phyloP scores from a whole-genome alignment of 1,140 invertebrate species.

The Pogonomyrmex californicus region DNA sequence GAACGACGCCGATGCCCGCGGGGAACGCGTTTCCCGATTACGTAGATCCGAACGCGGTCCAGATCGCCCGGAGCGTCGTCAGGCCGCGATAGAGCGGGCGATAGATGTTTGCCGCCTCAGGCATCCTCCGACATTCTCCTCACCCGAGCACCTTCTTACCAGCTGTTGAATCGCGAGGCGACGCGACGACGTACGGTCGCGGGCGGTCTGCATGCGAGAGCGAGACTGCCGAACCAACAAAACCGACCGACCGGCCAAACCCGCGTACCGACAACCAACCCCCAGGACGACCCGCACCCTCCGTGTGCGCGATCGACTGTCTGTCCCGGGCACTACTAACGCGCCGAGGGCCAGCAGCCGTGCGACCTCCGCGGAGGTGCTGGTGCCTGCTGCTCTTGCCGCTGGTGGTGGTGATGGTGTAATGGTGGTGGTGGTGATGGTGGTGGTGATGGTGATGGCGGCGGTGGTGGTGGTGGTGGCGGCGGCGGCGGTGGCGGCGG shows the following conservation, averaged over 20 bases:
- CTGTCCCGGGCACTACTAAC: constrained; percentile 83
- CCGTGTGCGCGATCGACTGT: constrained; percentile 74
- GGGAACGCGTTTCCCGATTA: background rate
- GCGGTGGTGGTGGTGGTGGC: constrained; percentile 32
- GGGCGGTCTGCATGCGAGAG: background rate
- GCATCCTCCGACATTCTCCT: background rate
- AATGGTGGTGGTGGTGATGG: background rate
- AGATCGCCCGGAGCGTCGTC: background rate
- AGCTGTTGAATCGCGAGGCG: constrained; percentile 40
- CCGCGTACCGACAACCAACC: constrained; percentile 56
- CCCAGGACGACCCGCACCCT: constrained; percentile 70
- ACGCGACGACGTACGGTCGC: background rate
- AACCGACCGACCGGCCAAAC: constrained; percentile 47
- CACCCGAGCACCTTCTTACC: background rate
- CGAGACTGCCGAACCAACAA: constrained; percentile 10
- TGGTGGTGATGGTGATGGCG: constrained; percentile 44
- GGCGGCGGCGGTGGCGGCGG: constrained; percentile 28
- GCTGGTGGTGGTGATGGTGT: constrained; percentile 5
- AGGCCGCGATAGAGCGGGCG: background rate
- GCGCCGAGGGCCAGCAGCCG: constrained; percentile 73
- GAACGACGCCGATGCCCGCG: background rate
- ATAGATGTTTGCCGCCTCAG: constrained; percentile 1
- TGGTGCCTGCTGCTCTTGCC: constrained; percentile 62
- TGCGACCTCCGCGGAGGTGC: constrained; percentile 76
- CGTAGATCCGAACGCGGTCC: background rate